phyloP scores from a whole-genome alignment of 2,797 vertebrate species.

The Sardinella longiceps region DNA sequence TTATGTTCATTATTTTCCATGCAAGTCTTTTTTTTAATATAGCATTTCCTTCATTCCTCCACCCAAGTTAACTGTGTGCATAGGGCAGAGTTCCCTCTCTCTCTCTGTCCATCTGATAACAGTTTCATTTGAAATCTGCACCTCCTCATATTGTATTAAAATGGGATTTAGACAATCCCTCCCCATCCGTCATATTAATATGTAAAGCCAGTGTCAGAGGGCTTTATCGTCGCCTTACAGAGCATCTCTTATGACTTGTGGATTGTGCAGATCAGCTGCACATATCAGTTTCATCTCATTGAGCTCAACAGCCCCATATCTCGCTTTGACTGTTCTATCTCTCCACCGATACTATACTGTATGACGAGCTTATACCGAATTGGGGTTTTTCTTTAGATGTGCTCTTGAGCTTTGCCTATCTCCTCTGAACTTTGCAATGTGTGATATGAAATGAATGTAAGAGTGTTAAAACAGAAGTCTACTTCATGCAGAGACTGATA shows the following conservation, averaged over 20 bases:
- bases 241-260: slow-evolving; percentile 31
- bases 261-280: slow-evolving; percentile 42
- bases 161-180: slow-evolving; percentile 38
- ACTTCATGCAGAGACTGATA: neutral
- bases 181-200: slow-evolving; percentile 40
- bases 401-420: neutral
- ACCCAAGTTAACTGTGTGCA: neutral
- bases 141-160: slow-evolving; percentile 27
- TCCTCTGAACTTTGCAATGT: neutral
- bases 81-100: neutral
- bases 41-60: neutral
- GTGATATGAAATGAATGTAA: neutral
- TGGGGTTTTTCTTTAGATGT: neutral
- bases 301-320: slow-evolving; percentile 47
- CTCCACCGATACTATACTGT: slow-evolving; percentile 28
- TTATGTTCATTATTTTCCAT: neutral
- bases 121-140: slow-evolving; percentile 1
- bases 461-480: neutral
- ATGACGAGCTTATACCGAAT: neutral
- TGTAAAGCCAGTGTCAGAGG: slow-evolving; percentile 33
- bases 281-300: slow-evolving; percentile 52
- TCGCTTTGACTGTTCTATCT: slow-evolving; percentile 30
- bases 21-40: neutral
- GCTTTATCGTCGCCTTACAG: slow-evolving; percentile 38
- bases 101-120: neutral